Conservation (phyloP, 2,113 vertebrate species). For the Orycteropus afer region DNA sequence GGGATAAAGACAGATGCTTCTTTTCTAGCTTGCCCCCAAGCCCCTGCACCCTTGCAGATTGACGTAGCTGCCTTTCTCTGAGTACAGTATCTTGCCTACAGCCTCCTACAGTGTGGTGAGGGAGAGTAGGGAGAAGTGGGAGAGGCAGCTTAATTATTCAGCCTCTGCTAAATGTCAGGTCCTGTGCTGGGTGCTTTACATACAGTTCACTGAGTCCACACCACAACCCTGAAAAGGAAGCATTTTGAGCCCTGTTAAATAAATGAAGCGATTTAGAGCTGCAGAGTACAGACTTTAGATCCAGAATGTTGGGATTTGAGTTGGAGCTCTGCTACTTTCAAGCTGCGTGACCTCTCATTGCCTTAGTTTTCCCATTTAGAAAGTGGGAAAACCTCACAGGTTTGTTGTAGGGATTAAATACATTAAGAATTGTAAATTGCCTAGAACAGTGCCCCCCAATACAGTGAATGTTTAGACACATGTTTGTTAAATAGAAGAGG, state of each 20-base stretch:
- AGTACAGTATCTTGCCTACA: slow-evolving; percentile 12
- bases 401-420: not conserved
- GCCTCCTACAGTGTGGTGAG: slow-evolving; percentile 26
- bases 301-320: not conserved
- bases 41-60: not conserved
- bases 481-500: not conserved
- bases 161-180: slow-evolving; percentile 49
- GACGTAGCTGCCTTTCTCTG: slow-evolving; percentile 32
- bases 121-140: not conserved
- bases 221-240: not conserved
- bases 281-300: not conserved
- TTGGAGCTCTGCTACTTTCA: not conserved
- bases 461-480: not conserved
- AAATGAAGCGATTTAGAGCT: not conserved
- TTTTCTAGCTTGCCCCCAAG: not conserved
- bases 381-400: not conserved
- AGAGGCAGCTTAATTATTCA: slow-evolving; percentile 6
- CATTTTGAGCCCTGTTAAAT: not conserved
- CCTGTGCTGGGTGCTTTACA: not conserved
- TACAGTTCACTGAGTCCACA: not conserved
- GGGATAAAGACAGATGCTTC: slow-evolving; percentile 2
- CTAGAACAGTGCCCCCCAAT: not conserved
- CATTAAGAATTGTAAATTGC: not conserved
- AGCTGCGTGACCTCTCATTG: not conserved
- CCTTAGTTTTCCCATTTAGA: not conserved